These are phyloP conservation scores for Chelonoidis abingdonii DNA, from an alignment of 2,113 vertebrate genomes.

Conservation along the genomic window DNA sequence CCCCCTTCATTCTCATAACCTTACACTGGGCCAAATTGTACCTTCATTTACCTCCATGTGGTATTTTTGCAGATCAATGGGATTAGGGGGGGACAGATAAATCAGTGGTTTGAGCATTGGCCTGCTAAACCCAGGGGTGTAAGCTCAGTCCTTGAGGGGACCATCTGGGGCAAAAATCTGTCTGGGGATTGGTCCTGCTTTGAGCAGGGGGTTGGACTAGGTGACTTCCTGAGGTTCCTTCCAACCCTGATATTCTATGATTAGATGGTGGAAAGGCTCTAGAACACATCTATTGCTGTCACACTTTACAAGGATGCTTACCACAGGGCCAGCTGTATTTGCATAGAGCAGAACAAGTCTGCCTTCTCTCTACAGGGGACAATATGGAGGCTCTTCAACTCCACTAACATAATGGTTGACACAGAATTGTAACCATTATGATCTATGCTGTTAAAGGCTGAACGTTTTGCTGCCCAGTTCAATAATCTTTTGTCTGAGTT, in stretches of 20 bases:
- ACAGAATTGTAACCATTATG: not conserved
- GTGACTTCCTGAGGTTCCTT: too few relatives aligned
- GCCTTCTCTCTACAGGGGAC: not conserved
- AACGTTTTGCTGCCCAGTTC: not conserved
- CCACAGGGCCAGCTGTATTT: not conserved
- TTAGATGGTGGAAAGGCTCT: not conserved
- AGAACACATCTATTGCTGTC: not conserved
- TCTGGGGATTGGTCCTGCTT: too few relatives aligned
- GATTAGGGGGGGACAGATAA: not conserved
- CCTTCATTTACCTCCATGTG: not conserved
- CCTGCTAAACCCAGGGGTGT: too few relatives aligned
- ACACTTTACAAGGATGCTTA: not conserved
- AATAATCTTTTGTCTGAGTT: not conserved
- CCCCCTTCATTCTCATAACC: not conserved
- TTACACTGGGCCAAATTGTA: not conserved
- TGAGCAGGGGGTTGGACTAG: too few relatives aligned
- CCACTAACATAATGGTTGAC: not conserved
- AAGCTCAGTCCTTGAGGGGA: too few relatives aligned
- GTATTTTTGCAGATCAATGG: not conserved
- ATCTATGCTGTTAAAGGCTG: not conserved
- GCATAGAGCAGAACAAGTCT: not conserved
- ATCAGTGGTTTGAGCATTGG: too few relatives aligned
- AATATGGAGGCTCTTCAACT: not conserved
- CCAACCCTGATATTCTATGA: too few relatives aligned
- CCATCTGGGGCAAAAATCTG: too few relatives aligned